phyloP scores from a whole-genome alignment of 1,140 invertebrate species.

The Lanistes nyassanus region DNA sequence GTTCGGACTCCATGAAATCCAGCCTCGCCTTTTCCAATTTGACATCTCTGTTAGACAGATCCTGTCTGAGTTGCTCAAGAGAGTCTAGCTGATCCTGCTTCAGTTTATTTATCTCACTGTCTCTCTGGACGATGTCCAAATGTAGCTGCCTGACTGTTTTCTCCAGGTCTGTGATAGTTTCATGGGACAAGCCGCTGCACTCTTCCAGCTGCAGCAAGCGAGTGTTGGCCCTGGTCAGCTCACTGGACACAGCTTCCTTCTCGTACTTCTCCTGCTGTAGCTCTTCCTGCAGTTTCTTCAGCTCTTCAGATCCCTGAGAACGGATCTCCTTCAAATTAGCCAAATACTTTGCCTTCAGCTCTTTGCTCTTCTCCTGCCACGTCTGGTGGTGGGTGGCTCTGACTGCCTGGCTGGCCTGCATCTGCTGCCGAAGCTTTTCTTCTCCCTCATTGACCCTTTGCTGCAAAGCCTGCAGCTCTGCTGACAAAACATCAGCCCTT shows the following conservation, averaged over 20 bases:
- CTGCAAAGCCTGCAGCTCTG: slow-evolving; percentile 41
- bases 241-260: slow-evolving; percentile 51
- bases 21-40: slow-evolving; percentile 29
- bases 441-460: slow-evolving; percentile 46
- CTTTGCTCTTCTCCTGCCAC: slow-evolving; percentile 52
- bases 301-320: slow-evolving; percentile 28
- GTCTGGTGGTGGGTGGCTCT: slow-evolving; percentile 52
- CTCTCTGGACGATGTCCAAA: slow-evolving; percentile 29
- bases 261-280: slow-evolving; percentile 37
- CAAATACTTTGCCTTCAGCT: slow-evolving; percentile 57
- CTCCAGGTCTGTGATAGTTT: slow-evolving; percentile 53
- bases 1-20: slow-evolving; percentile 51
- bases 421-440: slow-evolving; percentile 46
- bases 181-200: slow-evolving; percentile 35
- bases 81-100: background rate
- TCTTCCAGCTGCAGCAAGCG: slow-evolving; percentile 55
- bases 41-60: background rate
- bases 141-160: slow-evolving; percentile 42
- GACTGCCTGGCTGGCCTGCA: slow-evolving; percentile 50
- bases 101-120: slow-evolving; percentile 22
- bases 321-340: slow-evolving; percentile 56
- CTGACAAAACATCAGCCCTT: slow-evolving; percentile 38
- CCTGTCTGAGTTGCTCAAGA: slow-evolving; percentile 9
- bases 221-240: slow-evolving; percentile 56
- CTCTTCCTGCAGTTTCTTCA: slow-evolving; percentile 32